Percentiles rank a stretch among this genome's conserved stretches.
Conservation (phyloP, 2,113 vertebrate genomes). For the Callionymus lyra region DNA sequence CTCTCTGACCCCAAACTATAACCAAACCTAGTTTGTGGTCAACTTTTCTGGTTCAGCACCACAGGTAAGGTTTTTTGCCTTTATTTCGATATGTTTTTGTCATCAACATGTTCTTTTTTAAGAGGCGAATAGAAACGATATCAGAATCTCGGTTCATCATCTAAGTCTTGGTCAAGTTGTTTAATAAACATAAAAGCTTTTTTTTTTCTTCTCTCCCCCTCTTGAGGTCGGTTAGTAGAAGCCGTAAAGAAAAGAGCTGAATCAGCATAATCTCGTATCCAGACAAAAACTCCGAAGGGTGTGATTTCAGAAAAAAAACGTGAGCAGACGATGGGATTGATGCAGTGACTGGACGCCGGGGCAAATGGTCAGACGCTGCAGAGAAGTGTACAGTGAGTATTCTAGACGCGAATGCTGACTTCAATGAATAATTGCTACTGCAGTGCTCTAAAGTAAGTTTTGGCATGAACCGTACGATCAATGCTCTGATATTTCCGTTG, state of each 20-base stretch:
- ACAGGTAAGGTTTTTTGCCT: conserved; percentile 49
- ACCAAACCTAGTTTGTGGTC: conserved; percentile 34
- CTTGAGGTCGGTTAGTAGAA: background rate
- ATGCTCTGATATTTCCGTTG: too few species aligned
- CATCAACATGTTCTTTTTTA: conserved; percentile 4
- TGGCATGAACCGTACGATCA: too few species aligned
- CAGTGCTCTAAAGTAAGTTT: too few species aligned
- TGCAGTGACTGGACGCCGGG: conserved; percentile 35
- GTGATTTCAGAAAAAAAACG: conserved; percentile 26
- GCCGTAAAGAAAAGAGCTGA: conserved; percentile 11
- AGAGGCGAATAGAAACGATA: conserved; percentile 1
- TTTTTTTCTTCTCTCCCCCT: too few species aligned
- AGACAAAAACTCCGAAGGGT: conserved; percentile 34
- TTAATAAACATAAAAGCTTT: too few species aligned
- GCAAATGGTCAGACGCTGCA: conserved; percentile 19
- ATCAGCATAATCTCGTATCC: conserved; percentile 21
- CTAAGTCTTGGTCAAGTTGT: too few species aligned
- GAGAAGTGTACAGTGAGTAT: conserved; percentile 46
- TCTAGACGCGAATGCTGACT: conserved; percentile 8
- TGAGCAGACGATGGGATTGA: conserved; percentile 33
- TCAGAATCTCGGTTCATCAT: too few species aligned
- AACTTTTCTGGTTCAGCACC: conserved; percentile 25
- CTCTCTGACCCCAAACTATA: conserved; percentile 31
- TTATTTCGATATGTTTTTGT: too few species aligned
- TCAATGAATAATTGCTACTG: too few species aligned